Evolutionary conservation across 2,113 vertebrate species (phyloP).

Genomic region (Podarcis muralis): DNA sequence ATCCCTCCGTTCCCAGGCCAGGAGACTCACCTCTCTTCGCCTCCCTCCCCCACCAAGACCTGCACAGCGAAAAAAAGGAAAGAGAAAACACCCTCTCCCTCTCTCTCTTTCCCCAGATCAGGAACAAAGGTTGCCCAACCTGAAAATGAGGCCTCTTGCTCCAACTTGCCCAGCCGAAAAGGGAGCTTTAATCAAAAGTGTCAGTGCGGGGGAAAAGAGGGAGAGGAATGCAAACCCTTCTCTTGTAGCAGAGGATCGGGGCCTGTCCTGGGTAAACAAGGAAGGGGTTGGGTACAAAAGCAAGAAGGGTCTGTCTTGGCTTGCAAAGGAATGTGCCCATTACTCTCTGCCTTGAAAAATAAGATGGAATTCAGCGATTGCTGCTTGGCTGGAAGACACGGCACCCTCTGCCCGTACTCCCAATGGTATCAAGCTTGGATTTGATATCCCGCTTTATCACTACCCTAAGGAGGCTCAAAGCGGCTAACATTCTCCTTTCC

Average conservation of each 20-base stretch:
- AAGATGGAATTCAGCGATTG: not conserved
- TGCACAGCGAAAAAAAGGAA: slow-evolving; percentile 12
- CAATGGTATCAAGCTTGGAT: too few relatives aligned
- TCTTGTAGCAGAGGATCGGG: not conserved
- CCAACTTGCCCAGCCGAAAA: slow-evolving; percentile 59
- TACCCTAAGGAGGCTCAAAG: too few relatives aligned
- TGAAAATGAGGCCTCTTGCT: slow-evolving; percentile 68
- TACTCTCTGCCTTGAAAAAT: not conserved
- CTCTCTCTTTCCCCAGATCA: slow-evolving; percentile 30
- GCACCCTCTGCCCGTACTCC: not conserved
- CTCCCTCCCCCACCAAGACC: slow-evolving; percentile 58
- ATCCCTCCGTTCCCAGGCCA: slow-evolving; percentile 50
- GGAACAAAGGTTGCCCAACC: slow-evolving; percentile 72
- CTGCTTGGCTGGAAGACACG: not conserved
- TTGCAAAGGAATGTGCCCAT: slow-evolving; percentile 35
- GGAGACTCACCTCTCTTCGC: slow-evolving; percentile 49
- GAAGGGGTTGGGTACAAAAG: not conserved
- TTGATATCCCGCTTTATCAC: too few relatives aligned
- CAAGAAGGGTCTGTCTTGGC: slow-evolving; percentile 18
- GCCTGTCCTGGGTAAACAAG: not conserved
- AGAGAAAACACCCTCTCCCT: not conserved
- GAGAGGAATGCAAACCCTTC: slow-evolving; percentile 29
- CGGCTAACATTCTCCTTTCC: too few relatives aligned
- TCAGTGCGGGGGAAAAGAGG: slow-evolving; percentile 7
- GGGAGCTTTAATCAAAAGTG: slow-evolving; percentile 47